Evolutionary conservation across 2,113 vertebrate species (phyloP), one percentile per base, ranked within the genome.

Genomic region (Hassar affinis): DNA sequence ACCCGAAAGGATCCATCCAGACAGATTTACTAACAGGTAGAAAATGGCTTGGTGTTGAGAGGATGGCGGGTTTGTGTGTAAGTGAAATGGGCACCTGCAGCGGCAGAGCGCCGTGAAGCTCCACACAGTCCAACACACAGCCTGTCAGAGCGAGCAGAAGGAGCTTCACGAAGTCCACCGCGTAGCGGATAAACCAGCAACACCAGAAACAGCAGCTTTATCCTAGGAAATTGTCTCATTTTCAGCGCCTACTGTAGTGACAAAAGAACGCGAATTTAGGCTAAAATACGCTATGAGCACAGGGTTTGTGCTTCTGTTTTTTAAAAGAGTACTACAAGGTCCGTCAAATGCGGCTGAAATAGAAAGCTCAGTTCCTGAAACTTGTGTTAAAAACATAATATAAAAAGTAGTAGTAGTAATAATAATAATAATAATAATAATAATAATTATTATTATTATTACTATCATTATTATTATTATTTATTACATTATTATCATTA

Each of bases 41-140:
- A 59, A 79, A 80, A 51, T 35, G 62, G 61, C 79, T 80, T 54
- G 61, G 49, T n/a, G 30, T 69, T 80, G 62, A 54, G 22, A 47
- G 79, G 62, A 49, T 80, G 45, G 30, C 33, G 20, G 49, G 45
- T 80, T 49, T 80, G 47, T 69, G 61, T 35, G 20, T 66, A 15
- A n/a, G 18, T 25, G 45, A 49, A 80, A 51, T 49, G 42, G 49
- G 61, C 79, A 54, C 79, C 30, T 80, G 79, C 79, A 42, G 79
- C 47, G 62, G 49, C 10, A 6, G 49, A 68, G 62, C 27, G 5
- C 35, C 30, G 49, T 4, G 54, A 75, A 54, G 47, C 47, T 68
- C 47, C 45, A 52, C 62, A 52, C 79, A 52, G 14, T n/a, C 64
- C 61, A 51, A 0, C n/a, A 61, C 52, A 33, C 35, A 64, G 52